phyloP scores from a whole-genome alignment of 2,797 vertebrate genomes.

The Cottoperca gobio region DNA sequence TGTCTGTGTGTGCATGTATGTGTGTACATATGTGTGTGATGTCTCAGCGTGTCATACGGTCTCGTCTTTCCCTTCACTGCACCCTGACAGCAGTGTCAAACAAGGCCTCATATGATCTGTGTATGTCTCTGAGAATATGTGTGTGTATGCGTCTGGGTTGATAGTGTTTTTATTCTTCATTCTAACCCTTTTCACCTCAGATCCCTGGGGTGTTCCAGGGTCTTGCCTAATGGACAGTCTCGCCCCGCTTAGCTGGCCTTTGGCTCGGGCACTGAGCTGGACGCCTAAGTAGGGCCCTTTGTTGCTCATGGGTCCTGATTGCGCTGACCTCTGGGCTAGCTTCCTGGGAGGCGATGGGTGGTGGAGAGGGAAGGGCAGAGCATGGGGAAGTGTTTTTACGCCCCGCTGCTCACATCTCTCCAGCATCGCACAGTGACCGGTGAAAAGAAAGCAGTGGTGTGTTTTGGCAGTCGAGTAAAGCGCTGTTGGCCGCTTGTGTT shows the following conservation, averaged over 20 bases:
- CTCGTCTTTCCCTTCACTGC: conserved; percentile 84
- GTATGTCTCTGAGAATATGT: conserved; percentile 74
- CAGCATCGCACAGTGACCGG: conserved; percentile 53
- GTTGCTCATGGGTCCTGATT: conserved; percentile 86
- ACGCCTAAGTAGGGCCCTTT: conserved; percentile 79
- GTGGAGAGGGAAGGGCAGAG: conserved; percentile 52
- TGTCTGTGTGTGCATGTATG: conserved; percentile 28
- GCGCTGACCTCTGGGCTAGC: conserved; percentile 79
- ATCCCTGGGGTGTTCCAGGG: conserved; percentile 79
- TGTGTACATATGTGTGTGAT: conserved; percentile 54
- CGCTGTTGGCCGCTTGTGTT: conserved; percentile 46
- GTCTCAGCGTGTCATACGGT: conserved; percentile 73
- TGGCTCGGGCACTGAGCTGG: conserved; percentile 78
- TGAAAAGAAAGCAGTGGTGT: conserved; percentile 44
- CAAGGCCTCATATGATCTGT: conserved; percentile 81
- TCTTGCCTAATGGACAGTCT: conserved; percentile 83
- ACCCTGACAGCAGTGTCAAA: conserved; percentile 84
- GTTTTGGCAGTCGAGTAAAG: conserved; percentile 59
- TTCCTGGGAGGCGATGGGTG: conserved; percentile 73
- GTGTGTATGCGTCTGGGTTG: conserved; percentile 74
- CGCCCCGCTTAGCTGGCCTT: conserved; percentile 82
- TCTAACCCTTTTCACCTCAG: conserved; percentile 70
- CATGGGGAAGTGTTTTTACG: conserved; percentile 72
- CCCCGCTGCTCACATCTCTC: conserved; percentile 74
- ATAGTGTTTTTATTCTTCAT: conserved; percentile 77